Base-by-base conservation (phyloP, 2,113 vertebrate species). In the Prionailurus viverrinus region DNA sequence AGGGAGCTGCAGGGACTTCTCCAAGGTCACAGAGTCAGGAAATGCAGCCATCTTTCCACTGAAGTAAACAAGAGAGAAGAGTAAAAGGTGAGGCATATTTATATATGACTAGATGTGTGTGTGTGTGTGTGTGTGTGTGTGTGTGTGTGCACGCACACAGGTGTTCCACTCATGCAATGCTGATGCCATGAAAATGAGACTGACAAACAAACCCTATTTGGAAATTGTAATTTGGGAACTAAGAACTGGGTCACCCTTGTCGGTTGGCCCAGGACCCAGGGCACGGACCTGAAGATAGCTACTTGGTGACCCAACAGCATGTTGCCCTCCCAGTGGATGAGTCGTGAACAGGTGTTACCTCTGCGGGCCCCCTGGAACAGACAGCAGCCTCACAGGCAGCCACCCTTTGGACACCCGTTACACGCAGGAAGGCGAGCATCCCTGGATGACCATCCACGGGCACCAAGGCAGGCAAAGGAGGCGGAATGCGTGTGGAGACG, bases 271-370 rank as follows among this genome's bases (percentile, higher is more conserved):
- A 27, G 61, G 29, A 31, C 23, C 63, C 48, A 55, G 27, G 18
- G 69, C 51, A 45, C 0, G 0, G 85, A 31, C 16, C 36, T n/a
- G 12, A 45, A 55, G n/a, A 21, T 0, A 11, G 33, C 61, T 58
- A 6, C 1, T 2, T 0, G 0, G 27, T 25, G 39, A 11, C 5
- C 39, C 7, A 0, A 11, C 29, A 9, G 58, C 36, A 31, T 33
- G 5, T 4, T 16, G 10, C 10, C 27, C 4, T 85, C n/a, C 63
- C 21, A 19, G 73, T 0, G 7, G 33, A 15, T 16, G 8, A 21
- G 41, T 10, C 14, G 5, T 23, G 36, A n/a, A 68, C 25, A 51
- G 9, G 15, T 1, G 6, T 12, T 14, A 19, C 3, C 41, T 51
- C 63, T 16, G 13, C 4, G 45, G 55, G 16, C 0, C 48, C 51